Base-by-base conservation (phyloP, 2,113 vertebrate genomes). In the Calyptommatus sinebrachiatus region DNA sequence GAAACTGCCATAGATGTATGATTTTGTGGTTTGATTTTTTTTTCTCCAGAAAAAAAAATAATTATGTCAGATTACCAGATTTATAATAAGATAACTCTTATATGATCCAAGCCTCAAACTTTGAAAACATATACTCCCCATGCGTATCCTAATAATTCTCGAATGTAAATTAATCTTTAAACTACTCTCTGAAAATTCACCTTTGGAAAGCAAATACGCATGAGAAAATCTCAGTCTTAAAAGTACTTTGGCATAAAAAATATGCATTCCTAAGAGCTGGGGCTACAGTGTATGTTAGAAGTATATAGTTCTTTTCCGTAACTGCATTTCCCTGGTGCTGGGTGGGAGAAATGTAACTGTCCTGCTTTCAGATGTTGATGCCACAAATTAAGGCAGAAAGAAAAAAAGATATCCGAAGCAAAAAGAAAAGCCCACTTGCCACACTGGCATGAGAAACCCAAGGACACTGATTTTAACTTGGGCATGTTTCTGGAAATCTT, bases 121-220 rank as follows among this genome's bases (percentile, higher is more conserved):
- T 81, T 81, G 79, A 81, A 81, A 81, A 81, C 66, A 81, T 81
- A 74, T 75, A 69, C 75, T 75, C 73, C 72, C 79, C 61, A 11
- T 81, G 53, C 16, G 72, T 81, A 65, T 75, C 60, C 53, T 74
- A 74, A 69, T 67, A 75, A 62, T 81, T 75, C 65, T 75, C 79
- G 75, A 45, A 75, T 69, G 79, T 81, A 81, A 81, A 68, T 75
- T 62, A 81, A 81, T 81, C 72, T 81, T 75, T 61, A 81, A 75
- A 69, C 53, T 67, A 75, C 72, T 81, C 79, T 75, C 72, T 48
- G 46, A n/a, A 75, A 81, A 81, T 53, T 81, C 79, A 81, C 72
- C 65, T 75, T 74, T 75, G 72, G 79, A 75, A 81, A 81, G 35
- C 65, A 60, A 81, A 81, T 67, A 75, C 60, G 65, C 79, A 81